A percentile compares a stretch with the other conserved stretches of the same genome.
Conservation (phyloP, 2,797 vertebrate genomes). For the Rhyacichthys aspro region DNA sequence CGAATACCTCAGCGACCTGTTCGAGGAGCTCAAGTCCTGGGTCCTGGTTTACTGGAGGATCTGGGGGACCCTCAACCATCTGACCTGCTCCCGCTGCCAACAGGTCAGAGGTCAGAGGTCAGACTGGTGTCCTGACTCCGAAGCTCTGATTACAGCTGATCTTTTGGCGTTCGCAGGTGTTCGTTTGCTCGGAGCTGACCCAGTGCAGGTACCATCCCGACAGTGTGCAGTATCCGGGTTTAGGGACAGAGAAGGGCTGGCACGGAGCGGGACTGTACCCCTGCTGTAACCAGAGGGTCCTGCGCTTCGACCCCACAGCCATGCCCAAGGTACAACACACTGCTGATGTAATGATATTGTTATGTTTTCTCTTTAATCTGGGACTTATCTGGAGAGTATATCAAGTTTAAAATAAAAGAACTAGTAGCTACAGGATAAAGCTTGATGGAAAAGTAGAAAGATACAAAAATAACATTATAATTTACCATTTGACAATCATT, state of each 20-base stretch:
- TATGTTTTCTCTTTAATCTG: no score
- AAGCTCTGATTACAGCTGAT: neutral
- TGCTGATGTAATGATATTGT: no score
- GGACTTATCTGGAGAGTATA: no score
- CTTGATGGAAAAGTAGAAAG: no score
- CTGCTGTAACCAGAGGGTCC: slow-evolving; percentile 94
- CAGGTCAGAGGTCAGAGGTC: slow-evolving; percentile 79
- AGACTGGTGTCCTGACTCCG: no score
- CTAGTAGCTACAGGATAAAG: no score
- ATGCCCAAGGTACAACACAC: slow-evolving; percentile 73
- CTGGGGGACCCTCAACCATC: slow-evolving; percentile 92
- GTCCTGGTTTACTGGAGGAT: slow-evolving; percentile 96
- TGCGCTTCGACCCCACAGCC: slow-evolving; percentile 85
- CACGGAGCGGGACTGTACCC: slow-evolving; percentile 89
- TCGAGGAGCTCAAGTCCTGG: slow-evolving; percentile 95
- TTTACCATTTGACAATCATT: no score
- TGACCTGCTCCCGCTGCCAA: slow-evolving; percentile 89
- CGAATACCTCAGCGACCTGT: slow-evolving; percentile 86
- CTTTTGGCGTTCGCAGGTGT: slow-evolving; percentile 79
- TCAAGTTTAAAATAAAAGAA: no score
- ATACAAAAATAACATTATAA: no score
- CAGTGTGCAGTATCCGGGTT: slow-evolving; percentile 84
- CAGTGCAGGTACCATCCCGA: slow-evolving; percentile 94
- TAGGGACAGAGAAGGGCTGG: slow-evolving; percentile 78
- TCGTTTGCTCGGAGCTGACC: slow-evolving; percentile 91